A percentile compares a stretch with the other conserved stretches of the same genome.
These are phyloP conservation scores for Amblyopsis hoosieri DNA, from an alignment of 2,797 vertebrate genomes.

Conservation along the genomic window DNA sequence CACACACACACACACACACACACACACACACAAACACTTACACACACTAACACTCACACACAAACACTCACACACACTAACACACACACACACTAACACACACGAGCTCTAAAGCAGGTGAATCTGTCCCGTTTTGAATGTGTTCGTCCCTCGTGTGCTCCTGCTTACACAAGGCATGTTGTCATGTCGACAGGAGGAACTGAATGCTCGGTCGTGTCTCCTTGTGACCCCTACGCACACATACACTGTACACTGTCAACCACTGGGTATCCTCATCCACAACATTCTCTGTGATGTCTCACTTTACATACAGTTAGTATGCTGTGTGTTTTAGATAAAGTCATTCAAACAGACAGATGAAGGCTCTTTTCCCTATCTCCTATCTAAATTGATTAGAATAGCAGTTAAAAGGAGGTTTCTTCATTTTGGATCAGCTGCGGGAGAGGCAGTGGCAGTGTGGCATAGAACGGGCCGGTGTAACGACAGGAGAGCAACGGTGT, in stretches of 20 bases:
- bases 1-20: too few relatives aligned
- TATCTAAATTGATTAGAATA: too few relatives aligned
- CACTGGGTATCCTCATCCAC: too few relatives aligned
- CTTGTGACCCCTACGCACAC: constrained; percentile 31
- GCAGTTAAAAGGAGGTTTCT: too few relatives aligned
- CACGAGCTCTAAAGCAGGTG: constrained; percentile 17
- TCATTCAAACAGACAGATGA: too few relatives aligned
- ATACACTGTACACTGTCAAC: neutral
- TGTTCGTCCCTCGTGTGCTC: constrained; percentile 41
- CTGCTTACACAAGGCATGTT: constrained; percentile 30
- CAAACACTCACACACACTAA: too few relatives aligned
- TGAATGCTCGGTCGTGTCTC: constrained; percentile 19
- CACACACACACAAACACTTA: too few relatives aligned
- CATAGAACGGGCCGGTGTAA: constrained; percentile 60
- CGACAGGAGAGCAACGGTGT: constrained; percentile 70
- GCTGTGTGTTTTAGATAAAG: too few relatives aligned
- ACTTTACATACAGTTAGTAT: too few relatives aligned
- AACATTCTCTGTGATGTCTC: too few relatives aligned
- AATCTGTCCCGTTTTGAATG: constrained; percentile 3
- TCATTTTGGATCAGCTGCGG: constrained; percentile 27
- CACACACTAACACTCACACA: too few relatives aligned
- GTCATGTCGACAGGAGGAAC: constrained; percentile 12
- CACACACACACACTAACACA: neutral
- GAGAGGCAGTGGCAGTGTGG: constrained; percentile 21
- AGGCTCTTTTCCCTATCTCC: too few relatives aligned